Conservation (phyloP, 2,888 invertebrate species). For the Tillus elongatus region DNA sequence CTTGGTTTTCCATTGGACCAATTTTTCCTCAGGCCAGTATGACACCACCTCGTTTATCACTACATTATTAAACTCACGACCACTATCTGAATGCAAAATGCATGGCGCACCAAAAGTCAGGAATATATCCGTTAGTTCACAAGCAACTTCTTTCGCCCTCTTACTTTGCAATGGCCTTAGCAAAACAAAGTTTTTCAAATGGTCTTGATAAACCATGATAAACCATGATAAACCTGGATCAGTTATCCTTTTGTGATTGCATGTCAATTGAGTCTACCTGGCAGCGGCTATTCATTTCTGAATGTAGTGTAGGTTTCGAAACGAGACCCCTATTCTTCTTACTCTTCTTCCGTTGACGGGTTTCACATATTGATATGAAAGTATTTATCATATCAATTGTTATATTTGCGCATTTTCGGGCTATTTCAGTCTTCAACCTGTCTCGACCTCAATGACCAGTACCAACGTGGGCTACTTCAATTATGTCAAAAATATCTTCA, state of each 20-base stretch:
- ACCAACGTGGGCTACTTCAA: conserved; percentile 4
- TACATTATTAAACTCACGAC: conserved; percentile 29
- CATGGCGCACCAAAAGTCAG: conserved; percentile 28
- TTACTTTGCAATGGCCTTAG: conserved; percentile 28
- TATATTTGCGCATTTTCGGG: background rate
- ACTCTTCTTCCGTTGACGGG: conserved; percentile 2
- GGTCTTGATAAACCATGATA: conserved; percentile 10
- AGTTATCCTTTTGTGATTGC: conserved; percentile 18
- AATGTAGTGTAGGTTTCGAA: conserved; percentile 4
- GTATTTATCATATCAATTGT: background rate
- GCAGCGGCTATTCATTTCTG: conserved; percentile 27
- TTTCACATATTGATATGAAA: conserved; percentile 1
- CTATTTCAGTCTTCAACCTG: background rate
- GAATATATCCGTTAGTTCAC: conserved; percentile 30
- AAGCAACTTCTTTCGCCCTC: conserved; percentile 28
- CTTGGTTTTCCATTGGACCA: conserved; percentile 35
- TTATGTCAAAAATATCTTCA: conserved; percentile 6
- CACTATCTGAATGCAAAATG: conserved; percentile 33
- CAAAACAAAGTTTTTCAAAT: conserved; percentile 26
- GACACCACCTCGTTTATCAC: conserved; percentile 24
- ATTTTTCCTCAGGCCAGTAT: conserved; percentile 32
- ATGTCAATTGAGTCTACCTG: conserved; percentile 35
- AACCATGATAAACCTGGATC: conserved; percentile 19
- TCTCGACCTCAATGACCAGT: conserved; percentile 1
- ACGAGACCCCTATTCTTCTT: background rate